Conservation (phyloP, 1,140 invertebrate genomes). For the Metopolophium dirhodum region DNA sequence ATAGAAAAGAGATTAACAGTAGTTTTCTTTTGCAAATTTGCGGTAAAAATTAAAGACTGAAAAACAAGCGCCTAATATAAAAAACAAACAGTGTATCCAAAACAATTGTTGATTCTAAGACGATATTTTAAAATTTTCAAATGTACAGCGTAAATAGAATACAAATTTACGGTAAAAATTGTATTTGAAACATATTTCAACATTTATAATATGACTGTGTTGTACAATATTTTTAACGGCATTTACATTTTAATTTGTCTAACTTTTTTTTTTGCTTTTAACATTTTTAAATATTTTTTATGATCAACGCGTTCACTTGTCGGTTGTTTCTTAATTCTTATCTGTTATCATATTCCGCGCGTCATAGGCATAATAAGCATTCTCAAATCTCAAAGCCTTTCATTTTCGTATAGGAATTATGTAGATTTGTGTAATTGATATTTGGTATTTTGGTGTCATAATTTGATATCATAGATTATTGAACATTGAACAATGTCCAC, state of each 20-base stretch:
- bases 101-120: neutral
- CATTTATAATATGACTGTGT: neutral
- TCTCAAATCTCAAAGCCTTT: neutral
- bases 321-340: neutral
- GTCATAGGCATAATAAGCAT: neutral
- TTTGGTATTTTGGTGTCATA: neutral
- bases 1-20: neutral
- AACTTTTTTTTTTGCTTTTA: neutral
- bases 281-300: neutral
- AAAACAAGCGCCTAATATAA: constrained; percentile 26
- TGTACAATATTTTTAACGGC: neutral
- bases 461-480: neutral
- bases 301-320: neutral
- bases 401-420: neutral
- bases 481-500: neutral
- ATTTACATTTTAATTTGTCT: neutral
- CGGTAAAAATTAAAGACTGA: constrained; percentile 17
- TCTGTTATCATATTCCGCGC: neutral
- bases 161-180: neutral
- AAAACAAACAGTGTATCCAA: constrained; percentile 43
- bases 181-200: neutral
- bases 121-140: neutral
- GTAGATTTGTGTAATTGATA: neutral
- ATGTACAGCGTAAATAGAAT: neutral
- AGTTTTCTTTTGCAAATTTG: constrained; percentile 23